Base-by-base conservation (phyloP, 1,140 invertebrate species). In the Pectinophora gossypiella region DNA sequence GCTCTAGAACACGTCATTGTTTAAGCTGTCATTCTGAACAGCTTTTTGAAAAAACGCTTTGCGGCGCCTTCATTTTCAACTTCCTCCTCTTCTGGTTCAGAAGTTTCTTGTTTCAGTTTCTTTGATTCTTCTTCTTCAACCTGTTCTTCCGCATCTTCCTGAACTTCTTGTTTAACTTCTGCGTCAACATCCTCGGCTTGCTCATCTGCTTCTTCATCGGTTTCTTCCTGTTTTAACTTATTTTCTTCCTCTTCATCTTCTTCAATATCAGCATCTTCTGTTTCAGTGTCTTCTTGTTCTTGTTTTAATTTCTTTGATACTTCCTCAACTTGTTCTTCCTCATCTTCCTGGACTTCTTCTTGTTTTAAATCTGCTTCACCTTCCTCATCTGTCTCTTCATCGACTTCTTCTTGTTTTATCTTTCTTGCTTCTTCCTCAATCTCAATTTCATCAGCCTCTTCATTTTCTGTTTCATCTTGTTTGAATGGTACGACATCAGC, bases 1-100 rank as follows among this genome's bases (percentile, higher is more conserved):
- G 67, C 66, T 54, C n/a, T 69, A 67, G 72, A 75, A 77, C 71
- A 61, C 44, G 47, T 56, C 56, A 65, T n/a, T n/a, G n/a, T n/a
- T 71, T 66, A 83, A 44, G 59, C 64, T n/a, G 68, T 66, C 43
- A 59, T 20, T 57, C 54, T 72, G 45, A 67, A 65, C n/a, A 72
- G 15, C 18, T 59, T 63, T 51, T 56, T 75, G 48, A 77, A 72
- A 49, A 79, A 73, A 2, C 48, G 52, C 36, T 55, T 57, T 18
- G 48, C 51, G 22, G 36, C 52, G 51, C 32, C 36, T 27, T 63
- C 63, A 50, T 35, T 59, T 6, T 23, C 22, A 13, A 20, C 19
- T 45, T 19, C 19, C 19, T 45, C n/a, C 0, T 54, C 48, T 54
- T 51, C 38, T 44, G 32, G 19, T 27, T 50, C 32, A 47, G 48